Base-by-base conservation (phyloP, 2,888 invertebrate genomes). In the Lamellibrachia columna region DNA sequence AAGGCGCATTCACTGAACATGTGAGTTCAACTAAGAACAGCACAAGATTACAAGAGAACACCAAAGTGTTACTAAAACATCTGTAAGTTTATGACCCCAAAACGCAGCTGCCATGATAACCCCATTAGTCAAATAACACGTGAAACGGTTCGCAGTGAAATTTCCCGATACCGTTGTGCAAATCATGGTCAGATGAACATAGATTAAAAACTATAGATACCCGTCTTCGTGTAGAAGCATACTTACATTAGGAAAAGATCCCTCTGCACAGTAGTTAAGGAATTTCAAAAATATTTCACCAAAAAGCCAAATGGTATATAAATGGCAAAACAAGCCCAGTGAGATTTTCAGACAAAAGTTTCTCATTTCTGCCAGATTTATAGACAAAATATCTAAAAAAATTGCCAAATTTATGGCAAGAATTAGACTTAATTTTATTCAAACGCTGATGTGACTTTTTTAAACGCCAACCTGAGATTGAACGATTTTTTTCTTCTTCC, bases 21-120 rank as follows among this genome's bases (percentile, higher is more conserved):
- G 75, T n/a, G 75, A 22, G 22, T 75, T 22, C 15, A 15, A 75
- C 4, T 6, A n/a, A 75, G 75, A 4, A 22, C 75, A 75, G 22
- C 75, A 22, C 75, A 75, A 15, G 22, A 22, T 75, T 75, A 22
- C 75, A 22, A 75, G 40, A 40, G 75, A 22, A 75, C 75, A 75
- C 75, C 75, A 75, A 75, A 75, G 75, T 75, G 75, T 75, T n/a
- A 11, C 22, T 75, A n/a, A 40, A 75, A 75, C 75, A 75, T 75
- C 22, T 75, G 6, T 22, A 75, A 75, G 22, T 75, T 75, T 75
- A 75, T 22, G 22, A 75, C 75, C 75, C 75, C 15, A 75, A 75
- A 75, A 75, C 75, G 75, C 75, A 75, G 75, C 75, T 75, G 75
- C 75, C 75, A 75, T 75, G 75, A 75, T 75, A 75, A 75, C 75